Percentiles rank a stretch among this genome's conserved stretches.
Evolutionary conservation across 1,140 invertebrate genomes (phyloP).

Genomic region (Meloidogyne hapla): DNA sequence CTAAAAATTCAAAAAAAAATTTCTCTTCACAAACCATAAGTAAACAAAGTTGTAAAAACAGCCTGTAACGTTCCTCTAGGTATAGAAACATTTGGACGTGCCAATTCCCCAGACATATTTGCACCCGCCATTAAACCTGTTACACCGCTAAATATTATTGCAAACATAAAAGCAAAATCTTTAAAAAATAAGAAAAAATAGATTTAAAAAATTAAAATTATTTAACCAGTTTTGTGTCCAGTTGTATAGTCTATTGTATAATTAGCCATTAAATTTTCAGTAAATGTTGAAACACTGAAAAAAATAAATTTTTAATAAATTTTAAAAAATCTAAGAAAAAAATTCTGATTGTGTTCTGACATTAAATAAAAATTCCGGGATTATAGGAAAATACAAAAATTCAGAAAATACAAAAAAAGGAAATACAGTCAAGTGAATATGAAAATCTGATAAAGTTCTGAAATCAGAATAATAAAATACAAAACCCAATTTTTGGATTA

Average conservation of each 20-base stretch:
- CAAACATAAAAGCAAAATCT: slow-evolving; percentile 68
- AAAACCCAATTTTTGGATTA: too few relatives aligned
- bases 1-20: too few relatives aligned
- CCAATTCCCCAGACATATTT: slow-evolving; percentile 96
- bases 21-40: slow-evolving; percentile 69
- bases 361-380: too few relatives aligned
- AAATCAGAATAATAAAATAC: too few relatives aligned
- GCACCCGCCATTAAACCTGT: slow-evolving; percentile 66
- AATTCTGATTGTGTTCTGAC: too few relatives aligned
- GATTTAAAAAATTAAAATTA: too few relatives aligned
- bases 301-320: slow-evolving; percentile 4
- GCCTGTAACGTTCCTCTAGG: slow-evolving; percentile 89
- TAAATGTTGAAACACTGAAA: slow-evolving; percentile 58
- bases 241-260: slow-evolving; percentile 67
- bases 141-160: slow-evolving; percentile 69
- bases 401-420: too few relatives aligned
- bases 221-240: slow-evolving; percentile 56
- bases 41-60: slow-evolving; percentile 83
- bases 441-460: too few relatives aligned
- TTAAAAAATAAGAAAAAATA: too few relatives aligned
- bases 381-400: too few relatives aligned
- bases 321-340: too few relatives aligned
- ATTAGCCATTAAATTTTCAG: slow-evolving; percentile 61
- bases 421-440: too few relatives aligned
- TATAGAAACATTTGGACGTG: slow-evolving; percentile 86